Percentiles rank a stretch among this genome's conserved stretches.
phyloP scores from a whole-genome alignment of 2,113 vertebrate species.

The Atrichornis clamosus region DNA sequence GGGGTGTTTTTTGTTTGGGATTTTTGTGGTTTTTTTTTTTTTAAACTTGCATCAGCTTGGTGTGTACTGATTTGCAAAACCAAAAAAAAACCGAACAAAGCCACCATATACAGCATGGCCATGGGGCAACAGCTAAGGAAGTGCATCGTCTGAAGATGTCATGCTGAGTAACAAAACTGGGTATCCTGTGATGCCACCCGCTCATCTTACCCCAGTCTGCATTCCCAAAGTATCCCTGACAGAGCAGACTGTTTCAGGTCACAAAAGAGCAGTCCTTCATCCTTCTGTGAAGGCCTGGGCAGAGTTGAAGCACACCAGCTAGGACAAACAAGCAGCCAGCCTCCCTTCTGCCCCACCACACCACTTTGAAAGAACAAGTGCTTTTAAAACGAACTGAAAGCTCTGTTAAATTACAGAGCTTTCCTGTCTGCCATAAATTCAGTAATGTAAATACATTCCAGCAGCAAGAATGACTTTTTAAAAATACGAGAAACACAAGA shows the following conservation, averaged over 20 bases:
- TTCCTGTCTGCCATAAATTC: not conserved
- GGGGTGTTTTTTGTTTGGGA: not conserved
- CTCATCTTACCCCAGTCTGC: not conserved
- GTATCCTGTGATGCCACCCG: not conserved
- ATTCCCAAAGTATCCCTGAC: not conserved
- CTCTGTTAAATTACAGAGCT: not conserved
- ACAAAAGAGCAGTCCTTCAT: not conserved
- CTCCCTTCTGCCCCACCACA: not conserved
- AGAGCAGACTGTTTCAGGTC: not conserved
- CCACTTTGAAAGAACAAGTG: not conserved
- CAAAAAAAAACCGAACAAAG: not conserved
- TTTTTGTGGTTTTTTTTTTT: not conserved
- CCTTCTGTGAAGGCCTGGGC: not conserved
- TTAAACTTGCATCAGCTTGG: not conserved
- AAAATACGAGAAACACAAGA: not conserved
- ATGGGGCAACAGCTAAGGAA: not conserved
- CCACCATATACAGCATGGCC: not conserved
- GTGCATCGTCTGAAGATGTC: not conserved
- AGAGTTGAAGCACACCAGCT: not conserved
- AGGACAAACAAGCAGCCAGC: not conserved
- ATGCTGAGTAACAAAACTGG: fast-evolving
- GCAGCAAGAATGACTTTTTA: not conserved
- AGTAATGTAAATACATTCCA: not conserved
- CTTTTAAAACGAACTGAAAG: not conserved
- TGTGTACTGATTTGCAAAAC: not conserved